These are phyloP conservation scores for Sciurus vulgaris DNA, from an alignment of 2,797 vertebrate genomes.

Conservation along the genomic window DNA sequence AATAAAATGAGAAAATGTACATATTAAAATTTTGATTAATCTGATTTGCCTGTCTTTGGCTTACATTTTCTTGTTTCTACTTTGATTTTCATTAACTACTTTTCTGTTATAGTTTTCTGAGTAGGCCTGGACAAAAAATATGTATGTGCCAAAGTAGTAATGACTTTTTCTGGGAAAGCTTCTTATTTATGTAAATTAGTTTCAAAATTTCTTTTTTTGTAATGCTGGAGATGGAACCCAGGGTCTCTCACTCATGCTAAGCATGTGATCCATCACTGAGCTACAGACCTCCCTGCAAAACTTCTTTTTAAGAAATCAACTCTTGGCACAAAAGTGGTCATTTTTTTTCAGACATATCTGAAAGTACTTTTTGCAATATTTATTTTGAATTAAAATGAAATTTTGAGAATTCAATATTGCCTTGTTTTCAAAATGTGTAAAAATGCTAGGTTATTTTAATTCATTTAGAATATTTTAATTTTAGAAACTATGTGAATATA, in stretches of 20 bases:
- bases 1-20: neutral
- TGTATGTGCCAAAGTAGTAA: neutral
- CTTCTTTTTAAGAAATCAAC: neutral
- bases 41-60: neutral
- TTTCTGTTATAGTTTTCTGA: slow-evolving; percentile 11
- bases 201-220: neutral
- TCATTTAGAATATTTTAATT: neutral
- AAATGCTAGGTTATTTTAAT: neutral
- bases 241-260: neutral
- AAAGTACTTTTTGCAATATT: neutral
- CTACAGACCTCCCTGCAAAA: neutral
- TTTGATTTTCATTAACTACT: neutral
- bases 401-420: neutral
- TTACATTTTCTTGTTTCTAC: neutral
- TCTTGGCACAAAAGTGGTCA: neutral
- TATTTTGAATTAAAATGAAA: slow-evolving; percentile 36
- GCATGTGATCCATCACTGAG: no score
- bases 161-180: neutral
- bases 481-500: neutral
- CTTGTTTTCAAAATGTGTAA: neutral
- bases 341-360: neutral
- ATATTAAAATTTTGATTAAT: slow-evolving; percentile 18
- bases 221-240: neutral
- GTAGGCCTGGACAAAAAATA: neutral
- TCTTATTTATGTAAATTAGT: slow-evolving; percentile 45